Base-by-base conservation (phyloP, 1,140 invertebrate genomes). In the Drosophila orosa region DNA sequence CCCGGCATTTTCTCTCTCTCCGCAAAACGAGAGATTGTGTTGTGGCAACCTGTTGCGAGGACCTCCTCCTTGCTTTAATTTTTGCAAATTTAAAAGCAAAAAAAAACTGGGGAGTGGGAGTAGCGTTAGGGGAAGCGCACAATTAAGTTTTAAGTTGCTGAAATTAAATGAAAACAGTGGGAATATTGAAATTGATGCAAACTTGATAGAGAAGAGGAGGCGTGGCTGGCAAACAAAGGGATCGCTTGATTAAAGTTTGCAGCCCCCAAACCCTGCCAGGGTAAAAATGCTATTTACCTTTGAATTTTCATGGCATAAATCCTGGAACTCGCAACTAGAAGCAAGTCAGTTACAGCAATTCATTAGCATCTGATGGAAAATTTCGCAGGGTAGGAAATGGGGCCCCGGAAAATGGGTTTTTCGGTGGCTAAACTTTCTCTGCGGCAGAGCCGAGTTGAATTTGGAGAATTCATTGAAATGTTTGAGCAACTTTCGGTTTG, bases 161-260 rank as follows among this genome's bases (percentile, higher is more conserved):
- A 87, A 87, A 87, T 87, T 87, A 87, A 87, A 87, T 87, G 84
- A 87, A 87, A 87, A 87, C 84, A 87, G 84, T 87, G 84, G 84
- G 84, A 87, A 80, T 87, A 87, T 87, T 87, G 84, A 87, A 87
- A 87, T 87, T 87, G 84, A 87, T 87, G 84, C 84, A 87, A 87
- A 89, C 80, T 87, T 89, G 76, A 89, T 83, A 78, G 68, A 76
- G 56, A 35, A 37, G 25, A 15, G 22, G 37, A 5, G 76, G 58
- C 58, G 59, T 63, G 61, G 35, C 25, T 44, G 54, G 78, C 82
- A 80, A 85, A 85, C 82, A 85, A 76, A 86, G 42, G 72, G 61
- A 79, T 77, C 67, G 84, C 84, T 87, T 87, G 84, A 87, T 87
- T 87, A 87, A 89, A 89, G 80, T 89, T 81, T 60, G 15, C 37